Evolutionary conservation across 2,797 vertebrate species (phyloP).

Genomic region (Lindbergichthys nudifrons): DNA sequence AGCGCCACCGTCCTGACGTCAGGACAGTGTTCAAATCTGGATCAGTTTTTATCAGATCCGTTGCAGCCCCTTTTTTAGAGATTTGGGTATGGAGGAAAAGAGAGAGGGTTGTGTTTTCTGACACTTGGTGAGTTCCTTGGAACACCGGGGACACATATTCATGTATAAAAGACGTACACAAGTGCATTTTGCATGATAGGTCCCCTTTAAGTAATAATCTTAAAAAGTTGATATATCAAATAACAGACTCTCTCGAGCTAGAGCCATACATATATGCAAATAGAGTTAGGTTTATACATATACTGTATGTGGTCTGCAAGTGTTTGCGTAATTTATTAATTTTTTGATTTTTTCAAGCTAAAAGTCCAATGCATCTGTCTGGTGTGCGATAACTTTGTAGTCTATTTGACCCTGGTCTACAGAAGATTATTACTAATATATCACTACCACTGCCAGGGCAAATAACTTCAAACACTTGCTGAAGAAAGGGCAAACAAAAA

Average conservation of each 20-base stretch:
- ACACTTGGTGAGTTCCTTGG: too few relatives aligned
- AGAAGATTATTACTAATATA: neutral
- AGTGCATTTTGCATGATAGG: too few relatives aligned
- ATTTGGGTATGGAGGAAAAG: too few relatives aligned
- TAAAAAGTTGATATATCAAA: neutral
- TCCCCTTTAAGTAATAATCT: too few relatives aligned
- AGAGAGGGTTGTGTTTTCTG: too few relatives aligned
- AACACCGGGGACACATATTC: too few relatives aligned
- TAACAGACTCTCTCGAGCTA: neutral
- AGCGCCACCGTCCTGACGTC: too few relatives aligned
- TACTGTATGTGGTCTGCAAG: neutral
- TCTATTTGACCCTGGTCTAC: neutral
- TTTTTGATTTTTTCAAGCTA: neutral
- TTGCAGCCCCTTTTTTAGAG: too few relatives aligned
- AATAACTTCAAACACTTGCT: neutral
- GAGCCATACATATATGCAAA: neutral
- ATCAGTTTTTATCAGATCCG: too few relatives aligned
- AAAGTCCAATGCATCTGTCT: neutral
- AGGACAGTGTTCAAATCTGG: too few relatives aligned
- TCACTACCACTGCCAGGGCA: neutral
- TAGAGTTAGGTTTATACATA: neutral
- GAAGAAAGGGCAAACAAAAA: neutral
- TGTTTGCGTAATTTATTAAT: neutral
- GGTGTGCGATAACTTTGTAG: neutral
- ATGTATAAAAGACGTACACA: too few relatives aligned